phyloP scores from a whole-genome alignment of 2,113 vertebrate genomes.

The Scortum barcoo region DNA sequence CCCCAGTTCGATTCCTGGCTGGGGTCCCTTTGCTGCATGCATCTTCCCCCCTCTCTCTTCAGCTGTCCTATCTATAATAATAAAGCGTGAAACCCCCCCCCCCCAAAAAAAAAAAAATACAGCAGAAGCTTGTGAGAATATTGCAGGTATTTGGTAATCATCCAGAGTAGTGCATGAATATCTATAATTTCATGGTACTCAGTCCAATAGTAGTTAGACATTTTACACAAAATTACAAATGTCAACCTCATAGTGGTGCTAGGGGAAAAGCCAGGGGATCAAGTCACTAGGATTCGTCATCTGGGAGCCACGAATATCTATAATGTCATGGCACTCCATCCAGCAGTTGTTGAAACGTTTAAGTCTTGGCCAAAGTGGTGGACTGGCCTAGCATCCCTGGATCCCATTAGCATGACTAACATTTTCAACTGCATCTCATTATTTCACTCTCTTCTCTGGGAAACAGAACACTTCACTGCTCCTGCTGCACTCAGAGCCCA shows the following conservation, averaged over 20 bases:
- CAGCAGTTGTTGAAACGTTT: not conserved
- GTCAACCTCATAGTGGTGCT: too few species aligned
- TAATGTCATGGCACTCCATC: not conserved
- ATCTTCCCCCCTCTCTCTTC: too few species aligned
- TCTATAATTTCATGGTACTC: not conserved
- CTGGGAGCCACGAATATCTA: not conserved
- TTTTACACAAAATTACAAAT: not conserved
- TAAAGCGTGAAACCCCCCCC: too few species aligned
- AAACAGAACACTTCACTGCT: slow-evolving; percentile 27
- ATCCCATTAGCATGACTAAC: not conserved
- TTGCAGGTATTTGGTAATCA: too few species aligned
- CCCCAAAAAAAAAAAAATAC: too few species aligned
- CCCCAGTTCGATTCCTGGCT: too few species aligned
- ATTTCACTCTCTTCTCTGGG: not conserved
- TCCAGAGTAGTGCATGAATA: too few species aligned
- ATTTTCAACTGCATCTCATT: not conserved
- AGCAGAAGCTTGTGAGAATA: too few species aligned
- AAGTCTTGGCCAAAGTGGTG: not conserved
- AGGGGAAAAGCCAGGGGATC: too few species aligned
- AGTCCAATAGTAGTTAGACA: not conserved
- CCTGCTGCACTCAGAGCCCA: slow-evolving; percentile 4
- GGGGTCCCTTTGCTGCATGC: too few species aligned
- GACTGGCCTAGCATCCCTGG: not conserved
- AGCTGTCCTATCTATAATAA: too few species aligned
- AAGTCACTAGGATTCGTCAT: not conserved